Percentiles rank a stretch among this genome's conserved stretches.
Evolutionary conservation across 2,113 vertebrate species (phyloP).

Genomic region (Bubo bubo): DNA sequence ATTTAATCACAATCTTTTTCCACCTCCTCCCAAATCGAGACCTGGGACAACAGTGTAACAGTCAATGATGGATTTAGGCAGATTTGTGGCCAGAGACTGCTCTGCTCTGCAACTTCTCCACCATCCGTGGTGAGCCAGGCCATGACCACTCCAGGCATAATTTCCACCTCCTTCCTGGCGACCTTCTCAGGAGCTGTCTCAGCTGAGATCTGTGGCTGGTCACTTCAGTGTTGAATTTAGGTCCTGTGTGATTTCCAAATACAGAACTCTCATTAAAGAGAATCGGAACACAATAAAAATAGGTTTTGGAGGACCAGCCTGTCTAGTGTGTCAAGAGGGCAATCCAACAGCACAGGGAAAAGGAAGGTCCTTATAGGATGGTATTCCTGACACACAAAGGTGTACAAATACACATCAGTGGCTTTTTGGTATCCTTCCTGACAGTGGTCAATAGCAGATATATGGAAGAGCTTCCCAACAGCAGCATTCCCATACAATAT

Average conservation of each 20-base stretch:
- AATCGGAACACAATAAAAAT: background rate
- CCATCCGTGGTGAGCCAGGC: background rate
- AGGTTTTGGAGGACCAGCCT: background rate
- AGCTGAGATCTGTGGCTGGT: background rate
- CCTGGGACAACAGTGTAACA: background rate
- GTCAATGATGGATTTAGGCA: background rate
- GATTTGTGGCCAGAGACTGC: background rate
- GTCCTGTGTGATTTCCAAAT: background rate
- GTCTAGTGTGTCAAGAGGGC: background rate
- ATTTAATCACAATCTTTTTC: background rate
- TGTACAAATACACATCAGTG: background rate
- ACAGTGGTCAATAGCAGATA: background rate
- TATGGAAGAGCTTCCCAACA: background rate
- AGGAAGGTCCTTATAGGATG: background rate
- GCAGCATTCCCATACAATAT: background rate
- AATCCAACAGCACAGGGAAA: background rate
- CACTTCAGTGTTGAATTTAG: background rate
- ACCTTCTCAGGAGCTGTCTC: background rate
- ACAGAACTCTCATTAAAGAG: background rate
- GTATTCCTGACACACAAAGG: background rate
- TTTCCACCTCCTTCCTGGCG: background rate
- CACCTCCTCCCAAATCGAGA: background rate
- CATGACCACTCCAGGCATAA: background rate
- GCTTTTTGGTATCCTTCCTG: background rate
- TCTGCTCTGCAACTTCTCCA: background rate